Evolutionary conservation across 2,797 vertebrate genomes (phyloP).

Genomic region (Falco columbarius): DNA sequence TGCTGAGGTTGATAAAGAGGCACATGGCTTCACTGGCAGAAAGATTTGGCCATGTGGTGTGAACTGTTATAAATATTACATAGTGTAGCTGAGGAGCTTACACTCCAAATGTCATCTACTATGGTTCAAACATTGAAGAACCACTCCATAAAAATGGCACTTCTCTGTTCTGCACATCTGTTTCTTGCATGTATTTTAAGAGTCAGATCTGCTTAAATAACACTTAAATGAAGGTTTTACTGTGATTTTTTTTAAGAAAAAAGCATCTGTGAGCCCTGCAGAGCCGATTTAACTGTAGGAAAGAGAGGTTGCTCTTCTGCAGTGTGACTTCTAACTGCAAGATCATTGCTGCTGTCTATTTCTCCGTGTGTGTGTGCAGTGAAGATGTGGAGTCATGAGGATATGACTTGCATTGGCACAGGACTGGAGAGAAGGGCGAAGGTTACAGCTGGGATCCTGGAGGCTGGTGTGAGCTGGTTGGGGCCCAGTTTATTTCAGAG

Average conservation of each 20-base stretch:
- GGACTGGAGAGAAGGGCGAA: background rate
- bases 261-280: background rate
- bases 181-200: slow-evolving; percentile 29
- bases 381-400: background rate
- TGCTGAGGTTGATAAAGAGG: background rate
- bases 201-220: slow-evolving; percentile 23
- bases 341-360: background rate
- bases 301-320: background rate
- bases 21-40: background rate
- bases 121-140: slow-evolving; percentile 19
- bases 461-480: background rate
- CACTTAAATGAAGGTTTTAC: slow-evolving; percentile 24
- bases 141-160: slow-evolving; percentile 23
- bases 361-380: background rate
- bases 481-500: background rate
- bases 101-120: background rate
- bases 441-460: background rate
- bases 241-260: background rate
- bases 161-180: slow-evolving; percentile 41
- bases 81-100: background rate
- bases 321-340: background rate
- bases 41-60: background rate
- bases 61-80: slow-evolving; percentile 1
- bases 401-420: background rate
- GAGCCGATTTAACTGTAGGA: background rate